Evolutionary conservation across 2,797 vertebrate species (phyloP), one percentile per base, ranked within the genome.

Genomic region (Sciurus vulgaris): DNA sequence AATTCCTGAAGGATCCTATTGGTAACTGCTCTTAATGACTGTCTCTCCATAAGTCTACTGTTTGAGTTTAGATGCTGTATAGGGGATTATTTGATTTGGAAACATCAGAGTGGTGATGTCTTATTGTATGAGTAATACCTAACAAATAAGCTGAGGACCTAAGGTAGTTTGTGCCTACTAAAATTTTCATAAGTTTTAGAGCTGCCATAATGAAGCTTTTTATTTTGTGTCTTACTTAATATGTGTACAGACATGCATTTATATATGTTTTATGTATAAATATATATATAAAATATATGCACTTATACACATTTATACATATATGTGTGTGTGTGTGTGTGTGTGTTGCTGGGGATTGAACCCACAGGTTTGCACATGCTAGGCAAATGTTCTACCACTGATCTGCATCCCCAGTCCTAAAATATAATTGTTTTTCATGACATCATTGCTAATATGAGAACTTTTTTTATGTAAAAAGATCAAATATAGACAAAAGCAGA

Each of bases 151-250:
- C 69, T 44, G 41, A 89, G 30, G 59, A 63, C 38, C 51, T 85
- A 56, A 89, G 38, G 24, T 89, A 47, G 38, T 86, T 94, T 93
- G 87, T 93, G 76, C 70, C 85, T 91, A 85, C 54, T 95, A 73
- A 94, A 82, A 44, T 91, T 93, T 91, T 89, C 26, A 65, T 90
- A 51, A 92, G 92, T 35, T 97, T 70, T 70, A 95, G 59, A 89
- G 38, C 73, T 89, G 9, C 69, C 92, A 30, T 92, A 63, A 89
- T 67, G 88, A 67, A 93, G 26, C 56, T 95, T 30, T 86, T 28
- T 93, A 35, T 92, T 93, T 95, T 94, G 89, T 44, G 49, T 96
- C 22, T 56, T 56, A 54, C 17, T 51, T 51, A 51, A 38, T 18
- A 54, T 17, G 7, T 54, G 18, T 54, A 18, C 51, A 54, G 4